Percentiles rank a stretch among this genome's conserved stretches.
These are phyloP conservation scores for Drosophila oshimai DNA, from an alignment of 1,140 invertebrate species.

Conservation along the genomic window DNA sequence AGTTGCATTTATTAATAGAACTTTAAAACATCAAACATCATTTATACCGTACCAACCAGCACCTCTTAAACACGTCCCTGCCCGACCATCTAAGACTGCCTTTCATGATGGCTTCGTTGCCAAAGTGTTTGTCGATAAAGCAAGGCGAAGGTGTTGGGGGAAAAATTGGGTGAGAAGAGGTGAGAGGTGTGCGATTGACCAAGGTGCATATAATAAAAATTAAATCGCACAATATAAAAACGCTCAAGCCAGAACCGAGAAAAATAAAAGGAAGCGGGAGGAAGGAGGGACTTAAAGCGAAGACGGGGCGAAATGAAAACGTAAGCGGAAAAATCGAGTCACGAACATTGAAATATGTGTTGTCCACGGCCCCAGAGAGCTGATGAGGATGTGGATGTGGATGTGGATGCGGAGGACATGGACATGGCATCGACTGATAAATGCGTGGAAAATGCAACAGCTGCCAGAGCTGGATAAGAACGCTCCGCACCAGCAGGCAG, in stretches of 20 bases:
- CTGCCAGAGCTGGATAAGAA: conserved; percentile 70
- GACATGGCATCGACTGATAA: conserved; percentile 65
- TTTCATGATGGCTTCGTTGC: conserved; percentile 51
- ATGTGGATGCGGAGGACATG: conserved; percentile 43
- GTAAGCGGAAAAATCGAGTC: conserved; percentile 71
- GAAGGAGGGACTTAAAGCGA: background rate
- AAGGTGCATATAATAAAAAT: conserved; percentile 75
- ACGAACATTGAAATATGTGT: conserved; percentile 80
- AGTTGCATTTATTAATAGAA: no score
- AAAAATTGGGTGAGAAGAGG: background rate
- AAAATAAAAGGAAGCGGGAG: background rate
- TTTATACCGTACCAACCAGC: background rate
- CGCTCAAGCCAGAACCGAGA: conserved; percentile 30
- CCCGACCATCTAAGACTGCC: conserved; percentile 21
- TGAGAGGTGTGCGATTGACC: conserved; percentile 57
- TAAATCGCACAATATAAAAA: conserved; percentile 78
- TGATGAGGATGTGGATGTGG: conserved; percentile 63
- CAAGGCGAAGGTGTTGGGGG: conserved; percentile 48
- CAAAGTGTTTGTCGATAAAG: conserved; percentile 75
- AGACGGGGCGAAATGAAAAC: conserved; percentile 52
- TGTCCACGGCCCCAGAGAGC: conserved; percentile 57
- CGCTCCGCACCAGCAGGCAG: conserved; percentile 14
- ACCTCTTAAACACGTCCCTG: conserved; percentile 5
- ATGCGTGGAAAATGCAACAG: conserved; percentile 81
- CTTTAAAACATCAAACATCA: no score